Conservation (phyloP, 2,113 vertebrate species). For the Apodemus speciosus region DNA sequence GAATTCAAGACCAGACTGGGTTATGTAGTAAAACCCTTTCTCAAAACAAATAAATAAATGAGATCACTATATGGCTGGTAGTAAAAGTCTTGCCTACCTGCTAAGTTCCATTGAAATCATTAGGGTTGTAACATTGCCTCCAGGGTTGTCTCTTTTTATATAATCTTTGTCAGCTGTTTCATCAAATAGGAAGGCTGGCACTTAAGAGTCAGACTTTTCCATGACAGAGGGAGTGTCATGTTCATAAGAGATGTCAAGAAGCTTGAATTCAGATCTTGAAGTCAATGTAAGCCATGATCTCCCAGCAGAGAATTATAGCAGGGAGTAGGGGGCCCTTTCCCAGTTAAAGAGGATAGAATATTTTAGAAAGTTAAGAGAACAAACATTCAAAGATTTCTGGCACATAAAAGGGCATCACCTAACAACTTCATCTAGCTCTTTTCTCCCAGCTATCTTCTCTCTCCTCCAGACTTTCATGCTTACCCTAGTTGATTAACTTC, state of each 20-base stretch:
- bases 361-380: not conserved
- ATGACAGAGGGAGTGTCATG: not conserved
- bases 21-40: not conserved
- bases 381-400: not conserved
- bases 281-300: not conserved
- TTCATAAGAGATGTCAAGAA: not conserved
- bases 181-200: not conserved
- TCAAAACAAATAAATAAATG: not conserved
- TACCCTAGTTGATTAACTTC: not conserved
- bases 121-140: not conserved
- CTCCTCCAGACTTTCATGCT: not conserved
- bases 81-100: not conserved
- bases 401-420: conserved; percentile 1
- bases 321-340: not conserved
- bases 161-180: not conserved
- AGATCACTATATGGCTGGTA: not conserved
- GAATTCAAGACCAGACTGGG: not conserved
- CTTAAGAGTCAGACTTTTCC: conserved; percentile 1
- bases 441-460: not conserved
- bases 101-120: not conserved
- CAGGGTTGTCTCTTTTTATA: not conserved
- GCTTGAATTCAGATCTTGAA: conserved; percentile 28
- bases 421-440: not conserved
- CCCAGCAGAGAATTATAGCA: not conserved
- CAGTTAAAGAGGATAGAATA: not conserved